Evolutionary conservation across 2,797 vertebrate genomes (phyloP), one percentile per base, ranked within the genome.

Genomic region (Micropoecilia bifurca): DNA sequence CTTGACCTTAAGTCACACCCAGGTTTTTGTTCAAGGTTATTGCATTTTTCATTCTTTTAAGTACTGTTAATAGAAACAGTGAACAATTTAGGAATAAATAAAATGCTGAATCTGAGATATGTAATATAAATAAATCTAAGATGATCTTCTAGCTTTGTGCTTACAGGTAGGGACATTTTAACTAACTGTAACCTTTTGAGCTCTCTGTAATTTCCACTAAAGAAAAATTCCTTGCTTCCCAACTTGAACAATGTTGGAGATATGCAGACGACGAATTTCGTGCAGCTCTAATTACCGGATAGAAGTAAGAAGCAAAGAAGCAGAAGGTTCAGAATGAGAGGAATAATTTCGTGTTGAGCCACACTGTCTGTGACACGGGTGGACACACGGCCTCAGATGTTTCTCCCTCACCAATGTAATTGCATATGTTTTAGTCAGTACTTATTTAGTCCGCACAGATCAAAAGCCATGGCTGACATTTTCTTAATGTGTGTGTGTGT

Each of bases 371-470:
- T 79, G 83, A 85, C 85, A 66, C 76, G 3, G 1, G 22, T 78
- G 84, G 86, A 81, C 87, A 85, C 83, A 75, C 79, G 84, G 82
- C 79, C 79, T 82, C 80, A 41, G 71, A 87, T 82, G 77, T 81
- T 74, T 68, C 73, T 68, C 71, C 73, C 71, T 78, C 33, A 81
- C 77, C 80, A 83, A 88, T 91, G 83, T 89, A 89, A 90, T 78
- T 90, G 86, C 84, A 87, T 80, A 74, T 85, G 84, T 86, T 91
- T 88, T 66, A 76, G 87, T 90, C 86, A 41, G 83, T 80, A 7
- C 83, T 89, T 80, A 48, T 93, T 91, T 82, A 75, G 82, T 86
- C 89, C 66, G 36, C 25, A 6, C 20, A 79, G 89, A 90, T 93
- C 88, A 91, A 92, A 91, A 73, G 81, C 85, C 75, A 16, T 55